Evolutionary conservation across 1,140 invertebrate species (phyloP).

Genomic region (Ostrea denselamellosa): DNA sequence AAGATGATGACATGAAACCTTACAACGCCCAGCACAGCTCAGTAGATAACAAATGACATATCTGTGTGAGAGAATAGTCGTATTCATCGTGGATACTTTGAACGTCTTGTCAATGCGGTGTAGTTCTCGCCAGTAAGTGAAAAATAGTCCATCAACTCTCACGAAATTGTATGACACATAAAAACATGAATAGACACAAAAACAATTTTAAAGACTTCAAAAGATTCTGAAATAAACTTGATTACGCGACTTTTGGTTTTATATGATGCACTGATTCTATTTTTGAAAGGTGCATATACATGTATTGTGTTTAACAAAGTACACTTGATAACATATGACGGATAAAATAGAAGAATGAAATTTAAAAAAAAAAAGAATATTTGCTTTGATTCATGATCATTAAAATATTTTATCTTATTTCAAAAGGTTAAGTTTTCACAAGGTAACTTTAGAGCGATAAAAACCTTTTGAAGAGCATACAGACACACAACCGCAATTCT

Average conservation of each 20-base stretch:
- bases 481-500: conserved; percentile 10
- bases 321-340: background rate
- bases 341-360: background rate
- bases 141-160: conserved; percentile 32
- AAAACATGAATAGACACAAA: conserved; percentile 1
- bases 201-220: conserved; percentile 32
- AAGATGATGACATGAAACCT: conserved; percentile 39
- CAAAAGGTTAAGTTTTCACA: conserved; percentile 17
- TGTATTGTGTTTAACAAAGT: background rate
- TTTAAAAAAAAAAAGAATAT: background rate
- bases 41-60: conserved; percentile 41
- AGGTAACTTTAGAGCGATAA: background rate
- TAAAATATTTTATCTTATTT: conserved; percentile 17
- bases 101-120: conserved; percentile 34
- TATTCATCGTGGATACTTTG: conserved; percentile 36
- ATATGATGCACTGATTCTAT: conserved; percentile 10
- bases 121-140: conserved; percentile 30
- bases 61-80: conserved; percentile 24
- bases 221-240: conserved; percentile 17
- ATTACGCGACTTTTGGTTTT: background rate
- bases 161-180: conserved; percentile 22
- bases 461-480: conserved; percentile 2
- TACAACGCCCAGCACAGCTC: conserved; percentile 25
- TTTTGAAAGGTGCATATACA: background rate
- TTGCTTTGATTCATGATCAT: conserved; percentile 11